A percentile compares a stretch with the other conserved stretches of the same genome.
phyloP scores from a whole-genome alignment of 2,113 vertebrate genomes.

The Serilophus lunatus region DNA sequence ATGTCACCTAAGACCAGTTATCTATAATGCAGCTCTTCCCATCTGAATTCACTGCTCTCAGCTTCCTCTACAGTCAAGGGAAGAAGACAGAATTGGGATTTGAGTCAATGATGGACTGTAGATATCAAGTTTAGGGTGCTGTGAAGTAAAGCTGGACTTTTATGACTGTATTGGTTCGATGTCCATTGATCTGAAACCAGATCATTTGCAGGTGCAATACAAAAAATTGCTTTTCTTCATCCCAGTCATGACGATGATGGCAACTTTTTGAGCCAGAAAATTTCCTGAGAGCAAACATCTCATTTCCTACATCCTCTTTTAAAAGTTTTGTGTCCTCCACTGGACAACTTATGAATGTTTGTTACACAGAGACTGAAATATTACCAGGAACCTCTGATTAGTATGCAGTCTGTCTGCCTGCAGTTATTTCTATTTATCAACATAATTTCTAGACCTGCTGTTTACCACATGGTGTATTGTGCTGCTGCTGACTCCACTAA shows the following conservation, averaged over 20 bases:
- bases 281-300: neutral
- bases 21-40: neutral
- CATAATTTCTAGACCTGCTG: neutral
- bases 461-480: neutral
- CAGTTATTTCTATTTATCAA: neutral
- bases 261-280: neutral
- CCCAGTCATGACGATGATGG: neutral
- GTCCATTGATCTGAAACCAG: neutral
- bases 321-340: neutral
- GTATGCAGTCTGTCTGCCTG: neutral
- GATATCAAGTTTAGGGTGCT: neutral
- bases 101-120: neutral
- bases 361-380: neutral
- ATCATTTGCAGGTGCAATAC: neutral
- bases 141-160: neutral
- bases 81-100: neutral
- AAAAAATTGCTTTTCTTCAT: neutral
- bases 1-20: neutral
- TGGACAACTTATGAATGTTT: neutral
- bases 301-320: neutral
- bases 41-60: neutral
- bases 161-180: neutral
- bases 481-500: neutral
- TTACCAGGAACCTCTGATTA: neutral
- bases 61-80: neutral